Evolutionary conservation across 2,797 vertebrate genomes (phyloP).

Genomic region (Scleropages formosus): DNA sequence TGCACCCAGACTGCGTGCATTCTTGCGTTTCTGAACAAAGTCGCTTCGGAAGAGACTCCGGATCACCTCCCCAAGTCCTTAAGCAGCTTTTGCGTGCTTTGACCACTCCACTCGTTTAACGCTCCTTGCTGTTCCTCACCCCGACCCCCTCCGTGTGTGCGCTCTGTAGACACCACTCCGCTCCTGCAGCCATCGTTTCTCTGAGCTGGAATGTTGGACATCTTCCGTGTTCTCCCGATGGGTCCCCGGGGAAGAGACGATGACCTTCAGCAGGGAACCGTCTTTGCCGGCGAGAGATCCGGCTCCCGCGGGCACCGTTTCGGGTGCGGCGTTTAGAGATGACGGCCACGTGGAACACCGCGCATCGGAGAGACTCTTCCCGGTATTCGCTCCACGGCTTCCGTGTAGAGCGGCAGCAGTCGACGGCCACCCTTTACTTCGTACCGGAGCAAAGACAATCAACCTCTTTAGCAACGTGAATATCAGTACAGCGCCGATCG

Average conservation of each 20-base stretch:
- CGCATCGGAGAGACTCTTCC: not conserved
- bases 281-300: not conserved
- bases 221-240: not conserved
- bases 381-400: no score
- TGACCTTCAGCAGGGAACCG: not conserved
- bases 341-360: not conserved
- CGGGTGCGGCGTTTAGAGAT: not conserved
- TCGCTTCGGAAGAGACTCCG: not conserved
- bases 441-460: slow-evolving; percentile 27
- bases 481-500: slow-evolving; percentile 26
- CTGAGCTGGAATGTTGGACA: not conserved
- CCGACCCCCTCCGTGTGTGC: not conserved
- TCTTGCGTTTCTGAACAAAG: not conserved
- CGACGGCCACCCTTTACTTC: not conserved
- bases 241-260: slow-evolving; percentile 7
- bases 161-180: not conserved
- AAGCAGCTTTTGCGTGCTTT: not conserved
- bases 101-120: not conserved
- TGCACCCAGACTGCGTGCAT: not conserved
- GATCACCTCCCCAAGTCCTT: not conserved
- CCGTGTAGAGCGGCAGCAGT: not conserved
- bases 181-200: not conserved
- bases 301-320: not conserved
- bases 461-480: slow-evolving; percentile 11
- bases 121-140: no score